Evolutionary conservation across 2,113 vertebrate species (phyloP).

Genomic region (Hystrix brachyura): DNA sequence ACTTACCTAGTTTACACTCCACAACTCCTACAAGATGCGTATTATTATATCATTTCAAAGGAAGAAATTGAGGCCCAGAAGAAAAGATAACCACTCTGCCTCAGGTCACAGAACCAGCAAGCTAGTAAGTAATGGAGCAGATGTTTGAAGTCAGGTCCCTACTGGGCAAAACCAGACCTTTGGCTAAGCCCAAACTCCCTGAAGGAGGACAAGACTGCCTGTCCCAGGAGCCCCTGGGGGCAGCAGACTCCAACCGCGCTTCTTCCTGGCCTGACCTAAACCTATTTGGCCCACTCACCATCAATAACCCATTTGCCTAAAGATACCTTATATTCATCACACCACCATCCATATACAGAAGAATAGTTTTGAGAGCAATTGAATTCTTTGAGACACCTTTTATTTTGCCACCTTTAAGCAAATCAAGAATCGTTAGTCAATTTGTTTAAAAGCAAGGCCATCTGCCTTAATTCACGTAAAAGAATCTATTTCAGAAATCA

Average conservation of each 20-base stretch:
- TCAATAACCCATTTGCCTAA: neutral
- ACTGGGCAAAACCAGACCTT: neutral
- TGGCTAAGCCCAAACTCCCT: neutral
- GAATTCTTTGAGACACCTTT: neutral
- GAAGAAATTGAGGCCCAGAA: neutral
- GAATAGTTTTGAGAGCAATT: neutral
- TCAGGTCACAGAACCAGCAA: constrained; percentile 15
- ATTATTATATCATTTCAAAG: constrained; percentile 2
- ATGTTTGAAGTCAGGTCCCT: neutral
- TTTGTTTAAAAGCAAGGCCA: neutral
- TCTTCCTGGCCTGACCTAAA: neutral
- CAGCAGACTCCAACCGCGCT: neutral
- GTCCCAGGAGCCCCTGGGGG: neutral
- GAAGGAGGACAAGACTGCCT: neutral
- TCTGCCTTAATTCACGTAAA: constrained; percentile 23
- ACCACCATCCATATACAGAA: neutral
- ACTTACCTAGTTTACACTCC: neutral
- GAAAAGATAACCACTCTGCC: neutral
- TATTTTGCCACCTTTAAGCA: constrained; percentile 46
- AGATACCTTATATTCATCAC: neutral
- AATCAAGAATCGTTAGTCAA: neutral
- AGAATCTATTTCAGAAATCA: constrained; percentile 17
- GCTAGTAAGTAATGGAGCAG: neutral
- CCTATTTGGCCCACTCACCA: neutral
- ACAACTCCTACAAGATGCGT: neutral